Base-by-base conservation (phyloP, 2,888 invertebrate genomes). In the Troides oblongomaculatus region DNA sequence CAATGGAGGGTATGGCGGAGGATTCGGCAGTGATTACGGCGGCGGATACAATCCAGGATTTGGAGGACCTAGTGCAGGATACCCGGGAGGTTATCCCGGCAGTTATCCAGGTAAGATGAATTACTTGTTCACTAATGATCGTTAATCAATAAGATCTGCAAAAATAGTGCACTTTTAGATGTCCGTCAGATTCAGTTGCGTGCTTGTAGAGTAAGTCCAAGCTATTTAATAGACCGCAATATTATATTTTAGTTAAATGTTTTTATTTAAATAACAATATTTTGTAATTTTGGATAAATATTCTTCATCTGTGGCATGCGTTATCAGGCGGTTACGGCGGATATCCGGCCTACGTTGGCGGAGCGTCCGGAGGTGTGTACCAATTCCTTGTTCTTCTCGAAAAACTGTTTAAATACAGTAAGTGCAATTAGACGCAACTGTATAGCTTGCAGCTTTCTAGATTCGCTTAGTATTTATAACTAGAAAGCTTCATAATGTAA, bases 51-150 rank as follows among this genome's bases (percentile, higher is more conserved):
- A 69, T 50, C 77, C 78, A 1, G 78, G 81, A 21, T 81, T 75
- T 68, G 78, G 81, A 73, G 78, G 62, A 69, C 77, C 76, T 64
- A 79, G 81, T 74, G 77, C 57, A 70, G 76, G 77, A 0, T 79
- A 79, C 58, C 77, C 75, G 12, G 76, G 81, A 53, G 77, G 81
- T 56, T 78, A 77, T 30, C 71, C 72, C 6, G 74, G 71, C 30
- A 68, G 59, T 10, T 66, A 72, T 50, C 71, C 43, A 59, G 71
- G 70, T 68, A 17, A 62, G 23, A 17, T 57, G 7, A 21, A 7
- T 50, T 17, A 50, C 14, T 2, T 50, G 17, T 17, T 50, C 5
- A 17, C 50, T 2, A 17, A 14, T 2, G 17, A 17, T 50, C 10
- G 17, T 17, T 5, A 17, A 50, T 17, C 50, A 50, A 50, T 17